Conservation (phyloP, 2,888 invertebrate genomes). For the Buathra laborator region DNA sequence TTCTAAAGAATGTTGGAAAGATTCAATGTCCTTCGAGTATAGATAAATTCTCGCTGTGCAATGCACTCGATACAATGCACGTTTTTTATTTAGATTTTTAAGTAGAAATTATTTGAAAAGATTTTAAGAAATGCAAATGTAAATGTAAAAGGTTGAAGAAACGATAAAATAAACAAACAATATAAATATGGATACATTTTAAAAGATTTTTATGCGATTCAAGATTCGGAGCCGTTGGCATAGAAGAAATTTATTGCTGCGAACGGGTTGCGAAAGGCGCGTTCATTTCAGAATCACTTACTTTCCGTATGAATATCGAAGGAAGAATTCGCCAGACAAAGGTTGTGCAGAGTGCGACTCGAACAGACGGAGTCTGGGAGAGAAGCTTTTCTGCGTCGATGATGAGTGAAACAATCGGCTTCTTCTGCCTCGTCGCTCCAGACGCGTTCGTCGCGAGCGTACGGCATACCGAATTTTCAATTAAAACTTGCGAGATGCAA, state of each 20-base stretch:
- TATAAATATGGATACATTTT: too few relatives aligned
- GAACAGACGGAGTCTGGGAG: background rate
- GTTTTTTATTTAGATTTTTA: too few relatives aligned
- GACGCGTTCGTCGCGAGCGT: slow-evolving; percentile 14
- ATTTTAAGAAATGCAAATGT: too few relatives aligned
- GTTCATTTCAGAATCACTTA: background rate
- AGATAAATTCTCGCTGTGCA: slow-evolving; percentile 22
- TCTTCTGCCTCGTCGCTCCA: slow-evolving; percentile 33
- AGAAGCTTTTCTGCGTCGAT: slow-evolving; percentile 37
- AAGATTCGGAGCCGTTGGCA: too few relatives aligned
- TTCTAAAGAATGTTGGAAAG: slow-evolving; percentile 23
- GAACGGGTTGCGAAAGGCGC: background rate
- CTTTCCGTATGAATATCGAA: background rate
- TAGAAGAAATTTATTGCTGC: background rate
- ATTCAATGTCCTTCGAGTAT: slow-evolving; percentile 10
- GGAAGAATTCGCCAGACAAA: background rate
- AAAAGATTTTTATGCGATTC: too few relatives aligned
- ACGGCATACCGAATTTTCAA: slow-evolving; percentile 57
- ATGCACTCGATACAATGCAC: background rate
- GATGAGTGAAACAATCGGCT: slow-evolving; percentile 60
- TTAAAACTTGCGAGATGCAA: slow-evolving; percentile 60
- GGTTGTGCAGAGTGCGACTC: background rate
- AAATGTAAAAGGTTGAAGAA: too few relatives aligned
- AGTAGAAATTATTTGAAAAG: too few relatives aligned
- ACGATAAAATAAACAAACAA: too few relatives aligned